phyloP scores from a whole-genome alignment of 2,113 vertebrate genomes.

The Greenwoodochromis staneri region DNA sequence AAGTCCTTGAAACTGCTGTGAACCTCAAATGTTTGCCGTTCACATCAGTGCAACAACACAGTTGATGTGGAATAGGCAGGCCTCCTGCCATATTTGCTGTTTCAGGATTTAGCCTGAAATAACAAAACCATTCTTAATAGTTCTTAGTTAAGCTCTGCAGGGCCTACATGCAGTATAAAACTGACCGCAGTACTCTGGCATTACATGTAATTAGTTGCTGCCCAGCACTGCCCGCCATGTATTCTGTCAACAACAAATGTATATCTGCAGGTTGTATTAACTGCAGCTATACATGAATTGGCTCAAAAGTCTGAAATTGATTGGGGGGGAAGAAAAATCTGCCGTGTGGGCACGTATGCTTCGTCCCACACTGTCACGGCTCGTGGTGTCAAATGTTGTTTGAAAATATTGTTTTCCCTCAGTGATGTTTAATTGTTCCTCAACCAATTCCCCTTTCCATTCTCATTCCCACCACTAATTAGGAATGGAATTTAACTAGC shows the following conservation, averaged over 20 bases:
- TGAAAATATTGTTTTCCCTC: slow-evolving; percentile 36
- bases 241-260: neutral
- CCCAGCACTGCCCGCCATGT: neutral
- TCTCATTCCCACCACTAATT: slow-evolving; percentile 64
- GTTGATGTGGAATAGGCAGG: neutral
- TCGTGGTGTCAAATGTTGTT: slow-evolving; percentile 29
- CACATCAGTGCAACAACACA: neutral
- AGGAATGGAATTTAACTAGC: slow-evolving; percentile 48
- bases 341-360: neutral
- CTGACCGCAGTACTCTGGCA: neutral
- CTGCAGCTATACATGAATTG: neutral
- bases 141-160: neutral
- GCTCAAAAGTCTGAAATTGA: neutral
- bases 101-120: neutral
- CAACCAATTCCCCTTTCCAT: slow-evolving; percentile 34
- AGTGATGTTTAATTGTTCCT: slow-evolving; percentile 54
- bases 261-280: neutral
- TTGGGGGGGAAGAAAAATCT: neutral
- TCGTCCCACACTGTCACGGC: neutral
- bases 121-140: neutral
- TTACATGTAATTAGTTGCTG: neutral
- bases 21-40: neutral
- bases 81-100: neutral
- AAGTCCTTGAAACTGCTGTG: neutral
- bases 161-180: too few species aligned